A percentile compares a stretch with the other conserved stretches of the same genome.
Evolutionary conservation across 2,888 invertebrate genomes (phyloP).

Genomic region (Arge pagana): DNA sequence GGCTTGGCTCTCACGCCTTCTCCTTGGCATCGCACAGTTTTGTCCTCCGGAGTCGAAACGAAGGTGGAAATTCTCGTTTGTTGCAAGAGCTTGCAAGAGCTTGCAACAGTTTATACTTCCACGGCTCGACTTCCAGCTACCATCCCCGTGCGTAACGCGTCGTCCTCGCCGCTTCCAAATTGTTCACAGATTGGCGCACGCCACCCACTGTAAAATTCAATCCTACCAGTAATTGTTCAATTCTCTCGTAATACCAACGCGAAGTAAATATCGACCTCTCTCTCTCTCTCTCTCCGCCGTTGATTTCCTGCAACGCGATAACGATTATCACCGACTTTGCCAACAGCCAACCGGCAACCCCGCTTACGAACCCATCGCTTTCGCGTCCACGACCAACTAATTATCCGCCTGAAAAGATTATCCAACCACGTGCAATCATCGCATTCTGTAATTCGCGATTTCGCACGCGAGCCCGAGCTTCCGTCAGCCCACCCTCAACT

Average conservation of each 20-base stretch:
- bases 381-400: not conserved
- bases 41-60: too few relatives aligned
- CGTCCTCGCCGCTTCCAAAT: not conserved
- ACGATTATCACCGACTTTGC: not conserved
- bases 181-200: not conserved
- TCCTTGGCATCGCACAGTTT: too few relatives aligned
- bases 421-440: conserved; percentile 1
- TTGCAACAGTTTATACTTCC: too few relatives aligned
- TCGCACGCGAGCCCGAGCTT: too few relatives aligned
- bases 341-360: not conserved
- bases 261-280: conserved; percentile 10
- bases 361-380: too few relatives aligned
- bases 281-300: too few relatives aligned
- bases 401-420: conserved; percentile 4
- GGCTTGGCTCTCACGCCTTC: too few relatives aligned
- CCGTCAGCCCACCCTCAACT: too few relatives aligned
- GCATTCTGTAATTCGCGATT: too few relatives aligned
- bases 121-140: too few relatives aligned
- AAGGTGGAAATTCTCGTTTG: too few relatives aligned
- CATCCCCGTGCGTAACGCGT: not conserved
- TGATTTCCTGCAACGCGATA: not conserved
- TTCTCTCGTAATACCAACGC: conserved; percentile 12
- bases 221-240: conserved; percentile 16
- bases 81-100: too few relatives aligned
- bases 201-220: conserved; percentile 16